phyloP scores from a whole-genome alignment of 2,113 vertebrate species.

The Otis tarda region DNA sequence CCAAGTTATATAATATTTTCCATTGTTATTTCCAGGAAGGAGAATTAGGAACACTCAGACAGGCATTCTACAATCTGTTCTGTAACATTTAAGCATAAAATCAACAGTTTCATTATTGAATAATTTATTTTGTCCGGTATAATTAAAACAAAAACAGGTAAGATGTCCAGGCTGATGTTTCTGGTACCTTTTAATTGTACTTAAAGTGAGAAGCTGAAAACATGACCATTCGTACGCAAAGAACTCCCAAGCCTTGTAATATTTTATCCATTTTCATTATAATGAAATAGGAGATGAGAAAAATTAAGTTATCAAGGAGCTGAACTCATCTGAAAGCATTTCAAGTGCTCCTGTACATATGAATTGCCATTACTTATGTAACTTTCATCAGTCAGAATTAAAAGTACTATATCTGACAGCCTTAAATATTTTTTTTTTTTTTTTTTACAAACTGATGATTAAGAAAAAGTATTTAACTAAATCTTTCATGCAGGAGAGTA shows the following conservation, averaged over 20 bases:
- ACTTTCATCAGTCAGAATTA: neutral
- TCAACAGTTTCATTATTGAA: neutral
- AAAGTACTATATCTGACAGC: neutral
- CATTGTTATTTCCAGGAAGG: neutral
- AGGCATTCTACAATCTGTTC: neutral
- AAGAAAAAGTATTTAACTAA: neutral
- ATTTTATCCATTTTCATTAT: neutral
- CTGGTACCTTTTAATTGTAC: neutral
- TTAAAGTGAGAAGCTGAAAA: neutral
- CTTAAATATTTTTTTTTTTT: neutral
- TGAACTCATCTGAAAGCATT: neutral
- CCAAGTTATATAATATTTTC: neutral
- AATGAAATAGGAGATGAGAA: neutral
- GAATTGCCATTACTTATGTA: neutral
- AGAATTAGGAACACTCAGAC: neutral
- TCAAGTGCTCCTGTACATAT: neutral
- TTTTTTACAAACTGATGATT: neutral
- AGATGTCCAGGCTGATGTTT: neutral
- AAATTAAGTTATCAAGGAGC: neutral
- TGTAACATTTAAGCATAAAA: neutral
- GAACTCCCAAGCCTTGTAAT: neutral
- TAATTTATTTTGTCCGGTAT: neutral
- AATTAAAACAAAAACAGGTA: neutral
- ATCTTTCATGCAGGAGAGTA: neutral
- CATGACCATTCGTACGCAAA: accelerated